Evolutionary conservation across 1,140 invertebrate genomes (phyloP).

Genomic region (Pentalonia nigronervosa): DNA sequence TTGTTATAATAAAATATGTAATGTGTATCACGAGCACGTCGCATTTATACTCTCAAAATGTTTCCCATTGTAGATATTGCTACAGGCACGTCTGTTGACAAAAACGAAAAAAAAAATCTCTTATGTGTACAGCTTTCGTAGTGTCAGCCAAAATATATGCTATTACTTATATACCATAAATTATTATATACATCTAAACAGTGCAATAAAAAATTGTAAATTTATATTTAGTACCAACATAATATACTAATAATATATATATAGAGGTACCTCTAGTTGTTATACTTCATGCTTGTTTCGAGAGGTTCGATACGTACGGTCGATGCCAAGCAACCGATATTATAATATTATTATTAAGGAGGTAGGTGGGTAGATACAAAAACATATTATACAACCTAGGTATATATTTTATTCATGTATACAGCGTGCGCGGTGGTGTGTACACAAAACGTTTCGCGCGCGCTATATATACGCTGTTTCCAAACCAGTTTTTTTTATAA

Average conservation of each 20-base stretch:
- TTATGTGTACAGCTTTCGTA: neutral
- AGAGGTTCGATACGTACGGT: neutral
- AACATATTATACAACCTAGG: neutral
- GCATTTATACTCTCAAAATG: neutral
- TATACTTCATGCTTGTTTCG: neutral
- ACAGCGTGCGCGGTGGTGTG: neutral
- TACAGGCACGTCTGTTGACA: neutral
- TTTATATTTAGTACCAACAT: neutral
- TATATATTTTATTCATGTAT: neutral
- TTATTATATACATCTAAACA: neutral
- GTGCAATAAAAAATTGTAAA: neutral
- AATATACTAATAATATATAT: neutral
- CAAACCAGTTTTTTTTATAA: slow-evolving; percentile 31
- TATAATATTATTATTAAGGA: neutral
- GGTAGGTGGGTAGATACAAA: neutral
- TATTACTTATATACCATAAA: neutral
- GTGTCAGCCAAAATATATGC: neutral
- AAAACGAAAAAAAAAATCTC: neutral
- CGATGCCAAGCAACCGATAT: neutral
- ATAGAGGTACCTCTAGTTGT: neutral
- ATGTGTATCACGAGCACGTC: neutral
- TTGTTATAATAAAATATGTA: neutral
- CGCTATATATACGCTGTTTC: neutral
- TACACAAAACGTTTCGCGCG: neutral
- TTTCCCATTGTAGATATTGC: neutral